Evolutionary conservation across 2,113 vertebrate species (phyloP).

Genomic region (Chloropsis hardwickii): DNA sequence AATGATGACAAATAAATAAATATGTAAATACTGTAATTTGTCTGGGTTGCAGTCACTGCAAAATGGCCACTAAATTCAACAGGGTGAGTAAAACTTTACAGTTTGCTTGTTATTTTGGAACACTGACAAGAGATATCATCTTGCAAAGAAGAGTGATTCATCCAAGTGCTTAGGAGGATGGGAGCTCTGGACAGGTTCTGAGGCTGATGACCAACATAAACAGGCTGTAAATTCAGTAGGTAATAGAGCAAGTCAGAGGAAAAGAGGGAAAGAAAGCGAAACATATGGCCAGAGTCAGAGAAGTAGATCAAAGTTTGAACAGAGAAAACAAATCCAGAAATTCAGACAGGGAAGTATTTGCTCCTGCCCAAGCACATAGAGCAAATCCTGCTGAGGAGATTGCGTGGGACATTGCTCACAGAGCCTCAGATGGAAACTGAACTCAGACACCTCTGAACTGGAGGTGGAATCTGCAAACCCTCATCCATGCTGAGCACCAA

Average conservation of each 20-base stretch:
- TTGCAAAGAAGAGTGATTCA: neutral
- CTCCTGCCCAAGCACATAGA: neutral
- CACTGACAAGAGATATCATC: neutral
- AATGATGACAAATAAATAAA: neutral
- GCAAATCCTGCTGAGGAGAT: neutral
- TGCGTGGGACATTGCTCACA: neutral
- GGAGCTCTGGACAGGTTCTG: neutral
- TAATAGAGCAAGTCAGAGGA: neutral
- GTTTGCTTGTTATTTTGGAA: neutral
- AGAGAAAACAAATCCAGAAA: neutral
- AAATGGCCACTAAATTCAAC: neutral
- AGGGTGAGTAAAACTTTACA: neutral
- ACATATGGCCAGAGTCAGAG: neutral
- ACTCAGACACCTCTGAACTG: neutral
- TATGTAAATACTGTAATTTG: neutral
- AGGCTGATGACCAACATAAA: neutral
- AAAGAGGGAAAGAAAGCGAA: neutral
- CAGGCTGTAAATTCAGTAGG: neutral
- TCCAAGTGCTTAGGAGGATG: neutral
- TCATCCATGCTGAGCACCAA: neutral
- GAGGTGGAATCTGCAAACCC: neutral
- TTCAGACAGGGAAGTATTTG: neutral
- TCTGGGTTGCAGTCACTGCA: neutral
- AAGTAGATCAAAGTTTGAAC: neutral
- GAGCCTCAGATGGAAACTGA: neutral